Percentiles rank a stretch among this genome's conserved stretches.
Evolutionary conservation across 1,140 invertebrate species (phyloP).

Genomic region (Psilanteris sp.): DNA sequence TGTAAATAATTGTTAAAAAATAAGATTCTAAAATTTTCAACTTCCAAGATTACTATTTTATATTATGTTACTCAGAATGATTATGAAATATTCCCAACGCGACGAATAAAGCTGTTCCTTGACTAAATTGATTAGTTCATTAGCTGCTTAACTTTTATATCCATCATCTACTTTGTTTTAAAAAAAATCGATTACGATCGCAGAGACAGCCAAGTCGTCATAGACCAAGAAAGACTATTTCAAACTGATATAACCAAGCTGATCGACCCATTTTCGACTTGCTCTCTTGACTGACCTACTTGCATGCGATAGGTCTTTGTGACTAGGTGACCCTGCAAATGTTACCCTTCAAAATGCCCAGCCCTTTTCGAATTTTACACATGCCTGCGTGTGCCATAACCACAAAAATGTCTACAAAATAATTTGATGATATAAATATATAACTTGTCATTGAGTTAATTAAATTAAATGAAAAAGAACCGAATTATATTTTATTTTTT

Average conservation of each 20-base stretch:
- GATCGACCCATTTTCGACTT: constrained; percentile 58
- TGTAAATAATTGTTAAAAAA: no score
- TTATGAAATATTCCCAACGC: no score
- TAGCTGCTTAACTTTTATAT: neutral
- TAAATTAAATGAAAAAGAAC: no score
- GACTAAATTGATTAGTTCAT: no score
- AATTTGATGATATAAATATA: no score
- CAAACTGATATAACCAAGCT: constrained; percentile 54
- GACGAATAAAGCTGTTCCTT: no score
- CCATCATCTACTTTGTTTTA: constrained; percentile 14
- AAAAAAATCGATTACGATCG: constrained; percentile 55
- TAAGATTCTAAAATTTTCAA: no score
- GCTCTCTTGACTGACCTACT: constrained; percentile 57
- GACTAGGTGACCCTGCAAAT: constrained; percentile 52
- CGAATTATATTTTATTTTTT: no score
- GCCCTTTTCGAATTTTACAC: constrained; percentile 6
- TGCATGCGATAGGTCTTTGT: constrained; percentile 67
- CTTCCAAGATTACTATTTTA: no score
- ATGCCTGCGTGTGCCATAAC: neutral
- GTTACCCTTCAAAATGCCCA: constrained; percentile 22
- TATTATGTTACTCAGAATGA: no score
- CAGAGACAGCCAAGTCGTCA: constrained; percentile 21
- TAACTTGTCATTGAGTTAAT: no score
- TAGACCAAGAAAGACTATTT: constrained; percentile 41
- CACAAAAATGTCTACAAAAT: no score